Base-by-base conservation (phyloP, 2,888 invertebrate genomes). In the Asteroscopus sphinx region DNA sequence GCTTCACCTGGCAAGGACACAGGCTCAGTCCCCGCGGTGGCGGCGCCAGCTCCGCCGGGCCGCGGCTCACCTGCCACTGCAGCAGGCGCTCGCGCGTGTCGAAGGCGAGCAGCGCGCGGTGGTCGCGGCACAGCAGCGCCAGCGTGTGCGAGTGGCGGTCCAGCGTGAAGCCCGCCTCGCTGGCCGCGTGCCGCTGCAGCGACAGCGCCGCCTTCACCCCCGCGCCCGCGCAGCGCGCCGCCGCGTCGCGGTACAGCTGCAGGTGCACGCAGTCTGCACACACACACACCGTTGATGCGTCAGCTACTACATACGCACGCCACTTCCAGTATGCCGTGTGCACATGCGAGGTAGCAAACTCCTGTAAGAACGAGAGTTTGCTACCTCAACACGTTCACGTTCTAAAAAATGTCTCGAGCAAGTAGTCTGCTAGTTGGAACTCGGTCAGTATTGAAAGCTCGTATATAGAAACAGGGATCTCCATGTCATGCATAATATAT, bases 131-230 rank as follows among this genome's bases (percentile, higher is more conserved):
- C 72, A 98, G 96, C 76, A 98, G 96, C 69, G 98, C 98, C 81
- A 98, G 96, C 42, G 98, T 98, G 92, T 98, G 96, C 62, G 97
- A 97, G 93, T 98, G 98, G 91, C 98, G 98, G 94, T 98, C 98
- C 81, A 98, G 95, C 55, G 97, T 97, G 92, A 98, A 98, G 72
- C 97, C 97, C 61, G 96, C 95, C 94, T 98, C 97, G 81, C 97
- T 95, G 62, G 97, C 98, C 61, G 97, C 95, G 94, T 97, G 98
- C 79, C 97, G 97, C 89, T 98, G 97, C 84, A 98, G 95, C 60
- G 98, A 97, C 61, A 98, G 95, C 57, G 97, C 97, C 17, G 97
- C 97, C 93, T 98, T 98, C 77, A 97, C 96, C 90, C 96, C 69
- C 25, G 80, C 79, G 64, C 84, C 67, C 73, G 85, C 94, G 45